Evolutionary conservation across 2,888 invertebrate genomes (phyloP).

Genomic region (Apamea epomidion): DNA sequence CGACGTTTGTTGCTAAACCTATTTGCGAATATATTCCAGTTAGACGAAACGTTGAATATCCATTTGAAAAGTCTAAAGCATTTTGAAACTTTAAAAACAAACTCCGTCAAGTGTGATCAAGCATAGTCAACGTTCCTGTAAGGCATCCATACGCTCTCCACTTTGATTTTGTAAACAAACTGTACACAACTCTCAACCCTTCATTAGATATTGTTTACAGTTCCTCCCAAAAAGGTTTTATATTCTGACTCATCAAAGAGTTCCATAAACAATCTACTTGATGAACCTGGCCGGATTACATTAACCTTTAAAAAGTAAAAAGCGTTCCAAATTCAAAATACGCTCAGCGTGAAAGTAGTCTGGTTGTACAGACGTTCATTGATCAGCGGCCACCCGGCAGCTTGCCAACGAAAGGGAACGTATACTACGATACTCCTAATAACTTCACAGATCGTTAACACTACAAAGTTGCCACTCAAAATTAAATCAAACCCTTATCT

Average conservation of each 20-base stretch:
- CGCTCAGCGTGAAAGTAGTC: conserved; percentile 83
- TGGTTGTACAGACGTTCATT: conserved; percentile 85
- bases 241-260: conserved; percentile 58
- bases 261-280: conserved; percentile 62
- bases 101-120: background rate
- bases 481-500: conserved; percentile 27
- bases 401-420: conserved; percentile 87
- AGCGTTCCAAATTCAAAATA: conserved; percentile 73
- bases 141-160: conserved; percentile 3
- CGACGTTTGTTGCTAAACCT: background rate
- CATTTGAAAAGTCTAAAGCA: background rate
- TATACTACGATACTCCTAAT: conserved; percentile 69
- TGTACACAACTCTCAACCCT: conserved; percentile 19
- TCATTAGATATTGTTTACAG: conserved; percentile 49
- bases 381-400: conserved; percentile 80
- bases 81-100: conserved; percentile 10
- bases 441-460: conserved; percentile 47
- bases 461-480: conserved; percentile 48
- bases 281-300: conserved; percentile 67
- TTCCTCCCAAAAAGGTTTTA: conserved; percentile 40
- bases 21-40: background rate
- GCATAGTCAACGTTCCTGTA: conserved; percentile 1
- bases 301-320: conserved; percentile 70
- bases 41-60: background rate
- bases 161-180: conserved; percentile 35